Evolutionary conservation across 2,113 vertebrate species (phyloP).

Genomic region (Leptobrachium leishanense): DNA sequence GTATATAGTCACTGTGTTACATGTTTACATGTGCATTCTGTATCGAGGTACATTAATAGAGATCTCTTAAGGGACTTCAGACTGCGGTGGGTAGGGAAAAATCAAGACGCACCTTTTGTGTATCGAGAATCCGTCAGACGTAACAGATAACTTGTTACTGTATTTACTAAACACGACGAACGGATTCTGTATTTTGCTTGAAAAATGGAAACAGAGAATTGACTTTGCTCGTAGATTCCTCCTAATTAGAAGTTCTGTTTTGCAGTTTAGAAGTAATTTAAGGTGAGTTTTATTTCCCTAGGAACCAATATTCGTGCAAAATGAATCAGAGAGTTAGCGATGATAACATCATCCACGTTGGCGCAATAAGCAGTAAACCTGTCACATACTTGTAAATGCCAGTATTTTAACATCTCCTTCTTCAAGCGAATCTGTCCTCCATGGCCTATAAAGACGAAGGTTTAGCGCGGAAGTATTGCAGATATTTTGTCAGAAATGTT

Average conservation of each 20-base stretch:
- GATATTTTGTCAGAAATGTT: slow-evolving; percentile 41
- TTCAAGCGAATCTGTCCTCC: slow-evolving; percentile 21
- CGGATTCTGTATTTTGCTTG: too few relatives aligned
- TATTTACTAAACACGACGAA: too few relatives aligned
- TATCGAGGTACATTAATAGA: too few relatives aligned
- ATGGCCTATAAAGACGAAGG: slow-evolving; percentile 40
- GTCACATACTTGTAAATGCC: slow-evolving; percentile 39
- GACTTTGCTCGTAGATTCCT: background rate
- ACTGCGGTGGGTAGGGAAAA: too few relatives aligned
- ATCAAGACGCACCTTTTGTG: too few relatives aligned
- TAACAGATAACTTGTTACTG: too few relatives aligned
- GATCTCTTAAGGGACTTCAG: too few relatives aligned
- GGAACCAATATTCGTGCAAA: slow-evolving; percentile 34
- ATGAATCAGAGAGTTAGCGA: slow-evolving; percentile 17
- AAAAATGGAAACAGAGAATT: too few relatives aligned
- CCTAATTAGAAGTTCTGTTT: slow-evolving; percentile 34
- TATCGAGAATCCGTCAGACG: too few relatives aligned
- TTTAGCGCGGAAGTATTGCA: slow-evolving; percentile 23
- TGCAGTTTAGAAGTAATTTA: slow-evolving; percentile 21
- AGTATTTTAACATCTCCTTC: slow-evolving; percentile 33
- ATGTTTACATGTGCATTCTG: too few relatives aligned
- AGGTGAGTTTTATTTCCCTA: slow-evolving; percentile 18
- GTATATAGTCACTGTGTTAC: too few relatives aligned
- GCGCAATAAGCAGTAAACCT: slow-evolving; percentile 35
- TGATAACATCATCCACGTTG: slow-evolving; percentile 18